A percentile compares a stretch with the other conserved stretches of the same genome.
These are phyloP conservation scores for Anoncus sp. DNA, from an alignment of 2,888 invertebrate genomes.

Conservation along the genomic window DNA sequence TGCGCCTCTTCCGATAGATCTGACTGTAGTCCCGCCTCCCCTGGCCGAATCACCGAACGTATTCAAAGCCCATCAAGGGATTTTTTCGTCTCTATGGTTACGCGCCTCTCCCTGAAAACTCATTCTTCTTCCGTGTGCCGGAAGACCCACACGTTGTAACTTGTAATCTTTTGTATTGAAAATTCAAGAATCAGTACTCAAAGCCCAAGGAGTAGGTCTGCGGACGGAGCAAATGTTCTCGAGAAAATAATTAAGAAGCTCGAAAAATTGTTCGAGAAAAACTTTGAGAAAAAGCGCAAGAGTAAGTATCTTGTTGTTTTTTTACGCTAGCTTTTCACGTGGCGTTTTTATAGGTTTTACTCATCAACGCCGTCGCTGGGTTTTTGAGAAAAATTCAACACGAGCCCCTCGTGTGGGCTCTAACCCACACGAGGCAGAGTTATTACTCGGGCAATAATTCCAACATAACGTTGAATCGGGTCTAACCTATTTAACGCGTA, in stretches of 20 bases:
- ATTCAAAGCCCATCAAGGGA: slow-evolving; percentile 23
- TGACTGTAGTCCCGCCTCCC: slow-evolving; percentile 29
- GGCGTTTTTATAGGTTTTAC: slow-evolving; percentile 4
- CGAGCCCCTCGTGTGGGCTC: slow-evolving; percentile 40
- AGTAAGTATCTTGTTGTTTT: slow-evolving; percentile 14
- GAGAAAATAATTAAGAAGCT: slow-evolving; percentile 15
- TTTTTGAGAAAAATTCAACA: background rate
- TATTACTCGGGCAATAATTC: slow-evolving; percentile 29
- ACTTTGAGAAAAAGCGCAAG: slow-evolving; percentile 17
- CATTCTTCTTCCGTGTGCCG: slow-evolving; percentile 40
- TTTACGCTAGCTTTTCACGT: background rate
- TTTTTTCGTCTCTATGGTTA: background rate
- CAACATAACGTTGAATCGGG: slow-evolving; percentile 13
- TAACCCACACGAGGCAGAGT: slow-evolving; percentile 35
- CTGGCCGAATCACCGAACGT: slow-evolving; percentile 22
- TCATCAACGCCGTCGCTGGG: slow-evolving; percentile 8
- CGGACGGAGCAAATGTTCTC: slow-evolving; percentile 13
- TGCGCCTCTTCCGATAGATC: slow-evolving; percentile 41
- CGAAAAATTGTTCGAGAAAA: slow-evolving; percentile 14
- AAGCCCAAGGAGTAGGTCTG: slow-evolving; percentile 14
- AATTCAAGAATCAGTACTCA: slow-evolving; percentile 19
- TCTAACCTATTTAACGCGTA: slow-evolving; percentile 30
- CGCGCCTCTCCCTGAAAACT: slow-evolving; percentile 6
- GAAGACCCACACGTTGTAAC: slow-evolving; percentile 36
- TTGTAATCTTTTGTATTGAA: background rate